Evolutionary conservation across 2,113 vertebrate genomes (phyloP).

Genomic region (Chrysemys picta): DNA sequence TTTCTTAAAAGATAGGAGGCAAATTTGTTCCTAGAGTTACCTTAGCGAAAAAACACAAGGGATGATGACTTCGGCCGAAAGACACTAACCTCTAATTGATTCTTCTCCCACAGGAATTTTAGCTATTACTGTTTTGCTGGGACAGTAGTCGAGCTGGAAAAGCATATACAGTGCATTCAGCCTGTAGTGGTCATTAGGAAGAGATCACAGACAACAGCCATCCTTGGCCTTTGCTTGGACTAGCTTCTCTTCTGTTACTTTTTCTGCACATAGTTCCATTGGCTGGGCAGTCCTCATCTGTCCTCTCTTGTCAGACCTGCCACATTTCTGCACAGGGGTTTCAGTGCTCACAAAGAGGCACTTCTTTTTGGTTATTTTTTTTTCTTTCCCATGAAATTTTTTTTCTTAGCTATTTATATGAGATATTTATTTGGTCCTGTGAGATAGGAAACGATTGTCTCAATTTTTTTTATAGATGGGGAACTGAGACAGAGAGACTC

Average conservation of each 20-base stretch:
- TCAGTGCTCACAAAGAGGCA: background rate
- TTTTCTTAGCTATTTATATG: too few species aligned
- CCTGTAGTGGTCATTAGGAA: background rate
- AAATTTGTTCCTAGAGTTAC: background rate
- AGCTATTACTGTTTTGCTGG: background rate
- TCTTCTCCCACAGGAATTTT: background rate
- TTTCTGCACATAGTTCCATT: background rate
- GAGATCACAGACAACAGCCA: fast-evolving
- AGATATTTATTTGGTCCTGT: background rate
- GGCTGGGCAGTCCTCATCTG: background rate
- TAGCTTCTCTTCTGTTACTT: background rate
- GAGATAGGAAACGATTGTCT: background rate
- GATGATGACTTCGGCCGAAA: background rate
- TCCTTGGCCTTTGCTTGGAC: background rate
- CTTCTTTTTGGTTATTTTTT: background rate
- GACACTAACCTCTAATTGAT: background rate
- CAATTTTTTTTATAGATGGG: background rate
- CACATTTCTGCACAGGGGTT: background rate
- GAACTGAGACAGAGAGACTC: background rate
- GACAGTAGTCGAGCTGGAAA: background rate
- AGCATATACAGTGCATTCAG: background rate
- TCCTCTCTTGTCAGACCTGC: background rate
- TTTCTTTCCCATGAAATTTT: background rate
- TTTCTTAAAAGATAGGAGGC: background rate
- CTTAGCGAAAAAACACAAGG: background rate